Conservation (phyloP, 2,888 invertebrate species). For the Quadroppia sp. region DNA sequence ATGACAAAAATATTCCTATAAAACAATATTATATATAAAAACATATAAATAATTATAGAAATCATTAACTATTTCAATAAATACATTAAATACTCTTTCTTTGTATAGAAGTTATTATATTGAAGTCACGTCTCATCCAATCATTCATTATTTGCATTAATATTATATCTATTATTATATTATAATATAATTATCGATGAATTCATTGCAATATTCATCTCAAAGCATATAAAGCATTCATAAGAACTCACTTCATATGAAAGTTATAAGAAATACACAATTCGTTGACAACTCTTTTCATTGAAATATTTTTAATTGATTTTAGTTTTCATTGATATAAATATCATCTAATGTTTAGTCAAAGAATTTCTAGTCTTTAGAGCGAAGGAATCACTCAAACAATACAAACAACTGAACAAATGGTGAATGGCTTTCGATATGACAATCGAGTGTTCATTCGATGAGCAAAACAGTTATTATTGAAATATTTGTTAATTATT, state of each 20-base stretch:
- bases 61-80: not conserved
- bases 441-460: not conserved
- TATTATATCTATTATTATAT: not conserved
- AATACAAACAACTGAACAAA: not conserved
- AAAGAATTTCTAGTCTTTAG: conserved; percentile 19
- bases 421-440: not conserved
- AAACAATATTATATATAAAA: not conserved
- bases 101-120: conserved; percentile 1
- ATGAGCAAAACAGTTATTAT: not conserved
- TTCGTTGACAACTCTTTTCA: not conserved
- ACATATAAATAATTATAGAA: not conserved
- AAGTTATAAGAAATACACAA: not conserved
- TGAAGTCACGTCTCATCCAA: not conserved
- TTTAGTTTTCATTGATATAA: not conserved
- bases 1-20: not conserved
- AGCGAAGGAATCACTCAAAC: not conserved
- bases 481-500: not conserved
- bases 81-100: not conserved
- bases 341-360: not conserved
- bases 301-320: not conserved
- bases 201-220: not conserved
- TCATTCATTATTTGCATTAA: not conserved
- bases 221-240: not conserved
- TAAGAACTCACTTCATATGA: not conserved
- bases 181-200: not conserved